Evolutionary conservation across 2,113 vertebrate species (phyloP).

Genomic region (Ammodytes marinus): DNA sequence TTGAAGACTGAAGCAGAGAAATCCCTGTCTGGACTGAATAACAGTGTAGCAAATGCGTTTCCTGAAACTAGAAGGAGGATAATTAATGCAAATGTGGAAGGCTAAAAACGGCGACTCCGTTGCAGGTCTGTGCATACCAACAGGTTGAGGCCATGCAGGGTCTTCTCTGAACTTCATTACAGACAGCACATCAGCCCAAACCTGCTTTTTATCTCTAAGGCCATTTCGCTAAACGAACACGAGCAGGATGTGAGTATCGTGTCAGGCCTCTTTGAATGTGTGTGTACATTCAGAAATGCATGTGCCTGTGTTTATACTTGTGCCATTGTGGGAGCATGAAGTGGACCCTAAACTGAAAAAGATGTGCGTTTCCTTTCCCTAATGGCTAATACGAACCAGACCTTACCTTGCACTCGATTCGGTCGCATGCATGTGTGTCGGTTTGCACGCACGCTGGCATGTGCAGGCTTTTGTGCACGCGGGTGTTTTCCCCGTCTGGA

Average conservation of each 20-base stretch:
- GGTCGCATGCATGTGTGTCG: slow-evolving; percentile 39
- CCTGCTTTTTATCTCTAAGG: slow-evolving; percentile 65
- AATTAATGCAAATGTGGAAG: slow-evolving; percentile 66
- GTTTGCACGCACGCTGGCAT: slow-evolving; percentile 24
- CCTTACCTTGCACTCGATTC: slow-evolving; percentile 62
- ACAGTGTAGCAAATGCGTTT: slow-evolving; percentile 35
- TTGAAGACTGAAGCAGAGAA: background rate
- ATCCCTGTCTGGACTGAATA: slow-evolving; percentile 56
- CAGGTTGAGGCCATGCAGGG: slow-evolving; percentile 47
- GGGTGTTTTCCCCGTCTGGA: slow-evolving; percentile 53
- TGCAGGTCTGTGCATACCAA: slow-evolving; percentile 47
- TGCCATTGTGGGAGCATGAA: slow-evolving; percentile 73
- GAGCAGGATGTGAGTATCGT: slow-evolving; percentile 70
- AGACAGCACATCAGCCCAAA: slow-evolving; percentile 38
- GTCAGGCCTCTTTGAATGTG: slow-evolving; percentile 61
- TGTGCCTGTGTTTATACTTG: slow-evolving; percentile 74
- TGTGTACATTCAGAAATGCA: slow-evolving; percentile 62
- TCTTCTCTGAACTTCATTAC: slow-evolving; percentile 44
- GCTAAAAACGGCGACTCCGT: slow-evolving; percentile 48
- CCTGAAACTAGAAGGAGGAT: slow-evolving; percentile 45
- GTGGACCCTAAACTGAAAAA: slow-evolving; percentile 80
- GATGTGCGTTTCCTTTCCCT: slow-evolving; percentile 76
- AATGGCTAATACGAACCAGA: slow-evolving; percentile 80
- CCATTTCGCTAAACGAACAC: slow-evolving; percentile 56
- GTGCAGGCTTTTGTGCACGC: slow-evolving; percentile 12